Base-by-base conservation (phyloP, 2,888 invertebrate species). In the Epicampocera succincta region DNA sequence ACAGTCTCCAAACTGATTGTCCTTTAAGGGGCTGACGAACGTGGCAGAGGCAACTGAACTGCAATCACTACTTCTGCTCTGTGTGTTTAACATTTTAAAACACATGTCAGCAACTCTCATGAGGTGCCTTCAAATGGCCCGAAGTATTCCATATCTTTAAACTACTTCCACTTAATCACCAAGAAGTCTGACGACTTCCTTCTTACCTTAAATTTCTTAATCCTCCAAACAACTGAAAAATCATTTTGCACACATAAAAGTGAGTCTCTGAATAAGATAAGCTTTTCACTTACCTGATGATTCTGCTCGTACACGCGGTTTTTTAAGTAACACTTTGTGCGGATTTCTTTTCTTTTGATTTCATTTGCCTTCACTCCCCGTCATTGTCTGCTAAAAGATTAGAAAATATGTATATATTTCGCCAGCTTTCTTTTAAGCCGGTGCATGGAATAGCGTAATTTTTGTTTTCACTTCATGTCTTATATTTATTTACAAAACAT, bases 201-300 rank as follows among this genome's bases (percentile, higher is more conserved):
- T 2, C 13, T 8, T 48, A 5, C 3, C 13, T 17, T 6, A n/a
- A 9, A 17, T 12, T 29, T 25, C 46, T 4, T 54, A 38, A 15
- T 38, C 44, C 17, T 9, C 15, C 13, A 46, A 73, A 12, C 13
- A 74, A 29, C 38, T 73, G 8, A 48, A 33, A 63, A 48, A 56
- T 50, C 52, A 80, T 80, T 74, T 56, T 65, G 19, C 44, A n/a
- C 12, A 63, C 48, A 73, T 13, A 25, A 12, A 3, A 25, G 4
- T 50, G 0, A 56, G n/a, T 9, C 33, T 50, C 38, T 13, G 15
- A 52, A 77, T 38, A 40, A 66, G 17, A 77, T 38, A 40, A 66
- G 17, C 40, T 61, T 29, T 25, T 38, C 61, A 61, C 61, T 76
- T 60, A 29, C 66, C 6, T 15, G 15, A 15, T 25, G 21, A 9